phyloP scores from a whole-genome alignment of 1,140 invertebrate species.

The Hycleus cichorii region DNA sequence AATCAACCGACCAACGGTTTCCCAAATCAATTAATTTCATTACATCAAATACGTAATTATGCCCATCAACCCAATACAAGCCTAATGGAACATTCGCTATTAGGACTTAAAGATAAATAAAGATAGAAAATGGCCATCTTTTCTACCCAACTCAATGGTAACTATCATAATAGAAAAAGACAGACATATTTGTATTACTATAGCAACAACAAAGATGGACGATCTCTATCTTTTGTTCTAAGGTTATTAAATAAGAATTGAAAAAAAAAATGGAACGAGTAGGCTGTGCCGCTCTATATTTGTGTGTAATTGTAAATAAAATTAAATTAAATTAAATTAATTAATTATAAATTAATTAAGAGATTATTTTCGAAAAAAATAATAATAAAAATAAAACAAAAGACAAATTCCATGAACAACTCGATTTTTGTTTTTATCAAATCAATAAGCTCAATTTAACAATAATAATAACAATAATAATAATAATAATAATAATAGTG shows the following conservation, averaged over 20 bases:
- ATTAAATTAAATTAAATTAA: background rate
- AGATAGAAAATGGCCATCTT: background rate
- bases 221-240: too few relatives aligned
- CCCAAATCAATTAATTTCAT: constrained; percentile 89
- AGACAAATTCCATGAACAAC: background rate
- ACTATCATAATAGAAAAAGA: too few relatives aligned
- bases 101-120: constrained; percentile 50
- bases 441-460: background rate
- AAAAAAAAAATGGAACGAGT: too few relatives aligned
- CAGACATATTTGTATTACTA: too few relatives aligned
- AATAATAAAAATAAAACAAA: background rate
- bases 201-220: too few relatives aligned
- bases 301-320: background rate
- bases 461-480: background rate
- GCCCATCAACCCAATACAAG: constrained; percentile 76
- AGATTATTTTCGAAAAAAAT: background rate
- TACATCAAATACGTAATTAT: constrained; percentile 95
- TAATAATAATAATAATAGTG: background rate
- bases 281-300: background rate
- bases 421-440: background rate
- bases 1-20: constrained; percentile 60
- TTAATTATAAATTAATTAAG: background rate
- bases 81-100: constrained; percentile 49
- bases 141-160: too few relatives aligned
- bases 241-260: too few relatives aligned